Conservation (phyloP, 2,888 invertebrate genomes). For the Cantharis rustica region DNA sequence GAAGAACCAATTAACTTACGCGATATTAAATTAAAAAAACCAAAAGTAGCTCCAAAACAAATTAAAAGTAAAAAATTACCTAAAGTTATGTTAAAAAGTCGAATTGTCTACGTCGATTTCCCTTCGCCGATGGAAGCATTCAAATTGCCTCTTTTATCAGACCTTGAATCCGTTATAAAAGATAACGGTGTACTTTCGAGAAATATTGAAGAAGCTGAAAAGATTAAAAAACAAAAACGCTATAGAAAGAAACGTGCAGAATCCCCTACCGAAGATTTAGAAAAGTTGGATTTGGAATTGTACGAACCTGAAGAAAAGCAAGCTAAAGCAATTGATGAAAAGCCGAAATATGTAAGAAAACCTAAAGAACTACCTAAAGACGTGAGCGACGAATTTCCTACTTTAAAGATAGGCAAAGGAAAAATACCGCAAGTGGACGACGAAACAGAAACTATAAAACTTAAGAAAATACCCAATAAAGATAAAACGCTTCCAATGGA, state of each 20-base stretch:
- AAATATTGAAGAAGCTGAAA: conserved; percentile 58
- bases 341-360: conserved; percentile 54
- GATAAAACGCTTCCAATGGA: conserved; percentile 49
- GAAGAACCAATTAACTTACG: conserved; percentile 44
- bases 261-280: conserved; percentile 51
- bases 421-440: conserved; percentile 31
- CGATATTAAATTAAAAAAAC: conserved; percentile 52
- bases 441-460: conserved; percentile 50
- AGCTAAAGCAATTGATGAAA: conserved; percentile 52
- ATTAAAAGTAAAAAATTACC: conserved; percentile 51
- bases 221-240: conserved; percentile 54
- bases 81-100: conserved; percentile 58
- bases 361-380: conserved; percentile 47
- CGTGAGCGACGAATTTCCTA: conserved; percentile 45
- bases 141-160: conserved; percentile 48
- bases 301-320: conserved; percentile 52
- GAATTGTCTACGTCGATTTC: conserved; percentile 62
- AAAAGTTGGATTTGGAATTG: conserved; percentile 55
- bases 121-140: conserved; percentile 60
- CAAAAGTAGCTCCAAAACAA: conserved; percentile 47
- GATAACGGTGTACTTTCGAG: conserved; percentile 58
- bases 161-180: conserved; percentile 52
- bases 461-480: conserved; percentile 57
- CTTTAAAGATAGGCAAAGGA: conserved; percentile 38
- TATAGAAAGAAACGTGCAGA: conserved; percentile 54